Conservation (phyloP, 1,140 invertebrate genomes). For the Probaryconus sp. region DNA sequence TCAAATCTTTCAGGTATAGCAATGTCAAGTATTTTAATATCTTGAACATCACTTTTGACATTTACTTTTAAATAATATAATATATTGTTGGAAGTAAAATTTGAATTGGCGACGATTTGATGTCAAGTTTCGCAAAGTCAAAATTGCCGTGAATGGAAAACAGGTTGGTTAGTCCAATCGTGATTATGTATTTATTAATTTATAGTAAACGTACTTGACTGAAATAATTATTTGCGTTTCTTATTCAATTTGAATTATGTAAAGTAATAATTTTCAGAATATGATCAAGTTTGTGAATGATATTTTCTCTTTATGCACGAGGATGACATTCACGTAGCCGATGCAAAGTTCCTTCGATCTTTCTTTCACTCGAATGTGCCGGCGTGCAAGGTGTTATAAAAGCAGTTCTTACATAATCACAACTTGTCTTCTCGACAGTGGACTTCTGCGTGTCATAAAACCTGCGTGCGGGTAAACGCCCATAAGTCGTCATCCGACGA, state of each 20-base stretch:
- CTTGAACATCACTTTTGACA: no score
- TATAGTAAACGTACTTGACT: neutral
- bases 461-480: constrained; percentile 37
- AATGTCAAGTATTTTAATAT: no score
- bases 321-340: constrained; percentile 56
- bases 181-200: no score
- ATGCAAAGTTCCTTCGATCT: constrained; percentile 26
- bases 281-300: constrained; percentile 46
- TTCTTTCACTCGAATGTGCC: constrained; percentile 53
- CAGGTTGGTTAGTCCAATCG: no score
- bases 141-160: no score
- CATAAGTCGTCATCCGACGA: constrained; percentile 24
- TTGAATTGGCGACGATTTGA: no score
- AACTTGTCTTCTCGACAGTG: constrained; percentile 61
- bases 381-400: constrained; percentile 62
- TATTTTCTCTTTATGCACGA: constrained; percentile 49
- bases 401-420: constrained; percentile 62
- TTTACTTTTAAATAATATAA: no score
- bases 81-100: no score
- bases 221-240: constrained; percentile 3
- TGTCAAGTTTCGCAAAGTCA: no score
- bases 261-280: constrained; percentile 26
- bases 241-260: constrained; percentile 23
- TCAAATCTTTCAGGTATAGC: no score
- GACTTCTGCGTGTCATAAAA: constrained; percentile 57